These are phyloP conservation scores for Spodoptera frugiperda DNA, from an alignment of 1,140 invertebrate genomes.

Conservation along the genomic window DNA sequence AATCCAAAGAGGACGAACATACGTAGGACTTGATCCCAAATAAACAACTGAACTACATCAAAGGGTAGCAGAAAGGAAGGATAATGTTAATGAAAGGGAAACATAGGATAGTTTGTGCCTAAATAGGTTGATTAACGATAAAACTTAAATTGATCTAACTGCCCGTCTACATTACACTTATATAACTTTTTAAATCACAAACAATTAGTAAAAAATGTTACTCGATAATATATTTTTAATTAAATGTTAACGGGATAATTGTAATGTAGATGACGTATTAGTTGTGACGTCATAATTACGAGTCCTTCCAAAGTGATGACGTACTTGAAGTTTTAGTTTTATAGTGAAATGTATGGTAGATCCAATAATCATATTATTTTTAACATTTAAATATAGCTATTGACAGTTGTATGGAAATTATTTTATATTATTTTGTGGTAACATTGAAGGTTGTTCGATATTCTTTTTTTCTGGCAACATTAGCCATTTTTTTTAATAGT, in stretches of 20 bases:
- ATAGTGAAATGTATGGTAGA: slow-evolving; percentile 34
- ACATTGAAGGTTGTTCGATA: slow-evolving; percentile 36
- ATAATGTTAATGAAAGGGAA: slow-evolving; percentile 30
- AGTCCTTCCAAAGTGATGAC: slow-evolving; percentile 44
- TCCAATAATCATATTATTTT: slow-evolving; percentile 23
- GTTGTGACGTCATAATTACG: slow-evolving; percentile 17
- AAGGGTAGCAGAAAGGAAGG: background rate
- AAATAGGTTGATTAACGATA: slow-evolving; percentile 33
- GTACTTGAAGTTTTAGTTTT: slow-evolving; percentile 31
- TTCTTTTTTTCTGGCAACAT: slow-evolving; percentile 35
- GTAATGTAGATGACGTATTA: slow-evolving; percentile 36
- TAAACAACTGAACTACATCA: slow-evolving; percentile 38
- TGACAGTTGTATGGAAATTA: slow-evolving; percentile 38
- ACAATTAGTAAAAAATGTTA: background rate
- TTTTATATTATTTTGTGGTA: slow-evolving; percentile 31
- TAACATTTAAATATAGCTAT: slow-evolving; percentile 10
- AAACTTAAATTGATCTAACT: slow-evolving; percentile 33
- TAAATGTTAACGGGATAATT: slow-evolving; percentile 16
- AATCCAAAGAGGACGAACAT: background rate
- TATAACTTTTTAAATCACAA: background rate
- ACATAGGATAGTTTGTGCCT: slow-evolving; percentile 40
- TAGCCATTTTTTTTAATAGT: slow-evolving; percentile 3
- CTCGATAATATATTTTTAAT: slow-evolving; percentile 14
- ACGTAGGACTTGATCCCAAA: background rate
- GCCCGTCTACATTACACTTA: slow-evolving; percentile 36